A percentile compares a stretch with the other conserved stretches of the same genome.
phyloP scores from a whole-genome alignment of 2,888 invertebrate genomes.

The Eupithecia dodoneata region DNA sequence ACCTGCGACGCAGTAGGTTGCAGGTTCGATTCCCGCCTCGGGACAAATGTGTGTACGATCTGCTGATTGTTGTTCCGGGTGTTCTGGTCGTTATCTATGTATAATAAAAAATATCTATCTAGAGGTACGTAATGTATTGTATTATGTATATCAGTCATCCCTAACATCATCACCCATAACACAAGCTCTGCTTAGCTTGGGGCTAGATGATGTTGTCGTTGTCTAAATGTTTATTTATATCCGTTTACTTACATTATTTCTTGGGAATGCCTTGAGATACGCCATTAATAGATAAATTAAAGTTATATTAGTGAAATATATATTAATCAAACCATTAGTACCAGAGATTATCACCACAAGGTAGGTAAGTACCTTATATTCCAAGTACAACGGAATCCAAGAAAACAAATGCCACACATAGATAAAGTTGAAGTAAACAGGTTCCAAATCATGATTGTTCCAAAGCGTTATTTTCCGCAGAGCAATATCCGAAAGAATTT shows the following conservation, averaged over 20 bases:
- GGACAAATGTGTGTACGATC: too few species aligned
- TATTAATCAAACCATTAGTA: not conserved
- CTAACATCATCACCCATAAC: too few species aligned
- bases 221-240: too few species aligned
- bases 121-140: too few species aligned
- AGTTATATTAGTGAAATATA: not conserved
- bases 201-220: too few species aligned
- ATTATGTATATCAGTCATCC: too few species aligned
- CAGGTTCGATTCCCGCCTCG: too few species aligned
- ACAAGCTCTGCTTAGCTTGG: too few species aligned
- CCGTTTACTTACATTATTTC: not conserved
- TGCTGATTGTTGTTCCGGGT: too few species aligned
- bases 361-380: not conserved
- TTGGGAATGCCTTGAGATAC: not conserved
- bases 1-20: too few species aligned
- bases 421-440: not conserved
- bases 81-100: too few species aligned
- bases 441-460: not conserved
- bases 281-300: not conserved
- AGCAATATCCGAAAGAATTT: slow-evolving; percentile 63
- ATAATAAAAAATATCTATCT: too few species aligned
- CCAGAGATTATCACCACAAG: not conserved
- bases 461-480: slow-evolving; percentile 36
- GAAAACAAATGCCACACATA: not conserved
- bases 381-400: not conserved